These are phyloP conservation scores for Auanema freiburgensis DNA, from an alignment of 2,888 invertebrate genomes.

Conservation along the genomic window DNA sequence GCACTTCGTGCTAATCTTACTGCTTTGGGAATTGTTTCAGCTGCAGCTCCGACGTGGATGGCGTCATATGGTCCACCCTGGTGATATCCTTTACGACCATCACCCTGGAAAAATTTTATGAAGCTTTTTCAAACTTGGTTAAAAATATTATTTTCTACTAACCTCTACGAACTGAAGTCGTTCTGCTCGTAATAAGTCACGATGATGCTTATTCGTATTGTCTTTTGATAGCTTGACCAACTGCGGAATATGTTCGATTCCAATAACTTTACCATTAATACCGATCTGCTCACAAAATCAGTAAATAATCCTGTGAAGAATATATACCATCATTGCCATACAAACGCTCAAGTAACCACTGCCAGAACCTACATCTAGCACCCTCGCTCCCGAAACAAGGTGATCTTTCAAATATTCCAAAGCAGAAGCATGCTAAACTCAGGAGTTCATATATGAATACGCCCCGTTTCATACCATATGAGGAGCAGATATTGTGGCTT, in stretches of 20 bases:
- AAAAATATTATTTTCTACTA: constrained; percentile 10
- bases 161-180: constrained; percentile 68
- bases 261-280: constrained; percentile 75
- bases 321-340: constrained; percentile 76
- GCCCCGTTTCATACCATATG: constrained; percentile 77
- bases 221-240: constrained; percentile 76
- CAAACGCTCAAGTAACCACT: constrained; percentile 90
- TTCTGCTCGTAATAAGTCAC: constrained; percentile 74
- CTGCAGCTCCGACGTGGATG: constrained; percentile 73
- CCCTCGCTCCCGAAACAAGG: constrained; percentile 73
- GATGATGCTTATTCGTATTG: constrained; percentile 79
- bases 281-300: constrained; percentile 69
- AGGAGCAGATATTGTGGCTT: constrained; percentile 92
- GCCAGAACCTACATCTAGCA: constrained; percentile 89
- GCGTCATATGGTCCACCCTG: constrained; percentile 83
- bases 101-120: constrained; percentile 70
- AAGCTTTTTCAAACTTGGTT: neutral
- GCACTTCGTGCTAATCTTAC: constrained; percentile 55
- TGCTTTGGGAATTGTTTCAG: constrained; percentile 65
- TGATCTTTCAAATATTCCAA: constrained; percentile 82
- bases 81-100: constrained; percentile 81
- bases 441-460: constrained; percentile 2
- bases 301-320: constrained; percentile 6
- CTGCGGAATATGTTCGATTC: constrained; percentile 87
- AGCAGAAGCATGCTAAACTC: constrained; percentile 86